These are phyloP conservation scores for Chloropsis cyanopogon DNA, from an alignment of 2,113 vertebrate genomes.

Conservation along the genomic window DNA sequence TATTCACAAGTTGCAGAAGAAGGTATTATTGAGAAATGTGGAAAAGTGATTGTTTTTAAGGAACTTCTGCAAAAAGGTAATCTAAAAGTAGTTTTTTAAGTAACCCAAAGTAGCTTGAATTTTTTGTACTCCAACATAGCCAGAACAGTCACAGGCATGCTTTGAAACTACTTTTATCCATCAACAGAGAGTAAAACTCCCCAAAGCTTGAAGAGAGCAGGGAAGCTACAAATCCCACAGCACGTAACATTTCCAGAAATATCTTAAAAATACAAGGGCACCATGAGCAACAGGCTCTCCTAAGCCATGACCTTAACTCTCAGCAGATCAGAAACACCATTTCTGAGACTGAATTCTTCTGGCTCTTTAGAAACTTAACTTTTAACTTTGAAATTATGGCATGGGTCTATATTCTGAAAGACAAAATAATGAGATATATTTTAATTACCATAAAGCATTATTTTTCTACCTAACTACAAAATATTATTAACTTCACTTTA, in stretches of 20 bases:
- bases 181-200: background rate
- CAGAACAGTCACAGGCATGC: background rate
- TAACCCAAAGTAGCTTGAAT: background rate
- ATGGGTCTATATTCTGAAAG: fast-evolving
- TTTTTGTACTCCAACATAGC: fast-evolving
- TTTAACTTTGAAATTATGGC: background rate
- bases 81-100: background rate
- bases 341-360: background rate
- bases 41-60: background rate
- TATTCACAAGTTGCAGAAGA: background rate
- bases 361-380: background rate
- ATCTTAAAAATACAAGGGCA: background rate
- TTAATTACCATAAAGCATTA: background rate
- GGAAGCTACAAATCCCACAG: background rate
- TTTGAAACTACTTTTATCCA: background rate
- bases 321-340: background rate
- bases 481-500: background rate
- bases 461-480: background rate
- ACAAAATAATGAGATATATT: fast-evolving
- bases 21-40: background rate
- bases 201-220: background rate
- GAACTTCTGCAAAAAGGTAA: background rate
- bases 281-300: background rate
- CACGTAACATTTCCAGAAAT: background rate
- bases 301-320: background rate